Percentiles rank a stretch among this genome's conserved stretches.
Evolutionary conservation across 2,888 invertebrate species (phyloP).

Genomic region (Epiblema foenella): DNA sequence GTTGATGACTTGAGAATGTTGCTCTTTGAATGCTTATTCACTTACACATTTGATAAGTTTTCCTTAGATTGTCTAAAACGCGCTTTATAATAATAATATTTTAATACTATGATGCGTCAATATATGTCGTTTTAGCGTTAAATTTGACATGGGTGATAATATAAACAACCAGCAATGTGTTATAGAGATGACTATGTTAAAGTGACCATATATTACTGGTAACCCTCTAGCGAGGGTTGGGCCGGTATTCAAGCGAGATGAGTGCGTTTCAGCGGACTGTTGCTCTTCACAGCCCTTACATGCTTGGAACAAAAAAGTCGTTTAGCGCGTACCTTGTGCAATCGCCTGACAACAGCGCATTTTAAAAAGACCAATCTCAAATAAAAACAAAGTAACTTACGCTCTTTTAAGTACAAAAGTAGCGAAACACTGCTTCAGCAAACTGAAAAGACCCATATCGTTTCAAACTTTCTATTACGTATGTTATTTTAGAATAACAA

Average conservation of each 20-base stretch:
- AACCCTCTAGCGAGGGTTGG: conserved; percentile 60
- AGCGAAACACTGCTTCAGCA: not conserved
- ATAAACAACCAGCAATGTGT: not conserved
- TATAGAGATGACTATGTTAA: not conserved
- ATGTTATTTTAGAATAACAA: not conserved
- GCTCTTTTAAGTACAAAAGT: not conserved
- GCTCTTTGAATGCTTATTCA: not conserved
- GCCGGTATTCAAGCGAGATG: conserved; percentile 70
- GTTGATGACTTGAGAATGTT: not conserved
- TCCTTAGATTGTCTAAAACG: not conserved
- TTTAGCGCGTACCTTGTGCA: conserved; percentile 59
- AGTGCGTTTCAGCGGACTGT: conserved; percentile 46
- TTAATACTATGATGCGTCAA: not conserved
- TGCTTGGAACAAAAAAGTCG: conserved; percentile 53
- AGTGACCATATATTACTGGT: conserved; percentile 5
- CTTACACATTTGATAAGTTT: not conserved
- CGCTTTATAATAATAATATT: not conserved
- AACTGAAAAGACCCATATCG: not conserved
- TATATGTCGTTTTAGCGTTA: not conserved
- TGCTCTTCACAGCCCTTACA: conserved; percentile 28
- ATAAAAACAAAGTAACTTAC: not conserved
- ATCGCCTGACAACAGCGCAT: conserved; percentile 45
- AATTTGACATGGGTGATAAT: not conserved
- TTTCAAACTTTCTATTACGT: not conserved
- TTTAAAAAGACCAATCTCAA: not conserved